Base-by-base conservation (phyloP, 2,113 vertebrate genomes). In the Tragelaphus strepsiceros region DNA sequence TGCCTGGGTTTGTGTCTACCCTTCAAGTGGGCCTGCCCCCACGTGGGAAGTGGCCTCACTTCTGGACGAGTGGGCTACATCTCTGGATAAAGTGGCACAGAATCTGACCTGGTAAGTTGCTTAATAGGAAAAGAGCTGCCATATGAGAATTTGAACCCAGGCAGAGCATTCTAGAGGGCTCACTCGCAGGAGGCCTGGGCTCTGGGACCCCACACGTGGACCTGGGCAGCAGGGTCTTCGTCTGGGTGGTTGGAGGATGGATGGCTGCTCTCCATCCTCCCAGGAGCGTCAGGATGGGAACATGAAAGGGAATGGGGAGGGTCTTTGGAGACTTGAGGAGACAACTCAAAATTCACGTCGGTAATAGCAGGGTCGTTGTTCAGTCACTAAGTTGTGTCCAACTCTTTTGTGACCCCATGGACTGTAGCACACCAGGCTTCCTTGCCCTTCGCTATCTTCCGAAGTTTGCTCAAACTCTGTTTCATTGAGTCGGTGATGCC, bases 181-280 rank as follows among this genome's bases (percentile, higher is more conserved):
- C 9, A 4, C 17, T 7, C 7, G 1, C 17, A 2, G 46, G 2
- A 24, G 22, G 22, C 35, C 32, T 7, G 61, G 51, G 17, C 54
- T 17, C 15, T 58, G 30, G 30, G 78, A 28, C 78, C 46, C 30
- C 8, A 12, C 24, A 2, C 3, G 1, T 51, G 16, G 49, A 53
- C 51, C 51, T n/a, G 19, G 30, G 80, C 19, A 54, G 30, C 19
- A 53, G 32, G 11, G 80, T 17, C 83, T 59, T 15, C 28, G 0
- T 19, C n/a, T 71, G 11, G 12, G 5, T 11, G 0, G 7, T 3
- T 8, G 14, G 62, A 19, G 0, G 13, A 6, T 5, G 3, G 7
- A 6, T 0, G 6, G 3, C 6, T 3, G n/a, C 58, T 51, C 21
- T 8, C 85, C 46, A 17, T 11, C 13, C 16, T 58, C 54, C n/a